Percentiles rank a stretch among this genome's conserved stretches.
Conservation (phyloP, 1,140 invertebrate genomes). For the Lasaia peninsularis region DNA sequence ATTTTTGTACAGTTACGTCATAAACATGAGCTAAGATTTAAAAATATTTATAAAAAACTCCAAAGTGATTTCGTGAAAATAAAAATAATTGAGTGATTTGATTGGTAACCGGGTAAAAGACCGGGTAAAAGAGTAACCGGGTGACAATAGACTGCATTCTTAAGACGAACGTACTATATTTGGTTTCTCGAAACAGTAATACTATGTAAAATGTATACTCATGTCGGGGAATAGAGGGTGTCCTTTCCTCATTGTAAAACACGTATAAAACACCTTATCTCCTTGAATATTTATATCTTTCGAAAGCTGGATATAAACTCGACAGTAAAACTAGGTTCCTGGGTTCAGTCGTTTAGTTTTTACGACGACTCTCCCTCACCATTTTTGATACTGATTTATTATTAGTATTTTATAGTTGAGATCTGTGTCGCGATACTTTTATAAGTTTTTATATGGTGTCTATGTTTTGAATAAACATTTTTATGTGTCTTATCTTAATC, state of each 20-base stretch:
- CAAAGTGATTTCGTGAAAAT: no score
- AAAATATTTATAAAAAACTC: no score
- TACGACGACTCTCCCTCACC: background rate
- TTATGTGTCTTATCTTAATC: no score
- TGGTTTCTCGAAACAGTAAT: background rate
- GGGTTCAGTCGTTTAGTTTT: background rate
- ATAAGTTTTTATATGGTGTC: background rate
- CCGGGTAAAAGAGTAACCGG: no score
- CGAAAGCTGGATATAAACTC: slow-evolving; percentile 1
- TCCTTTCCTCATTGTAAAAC: background rate
- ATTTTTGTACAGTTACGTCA: no score
- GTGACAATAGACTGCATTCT: no score
- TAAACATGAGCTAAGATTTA: no score
- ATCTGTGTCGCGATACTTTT: background rate
- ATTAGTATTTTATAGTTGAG: slow-evolving; percentile 1
- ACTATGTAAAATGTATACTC: background rate
- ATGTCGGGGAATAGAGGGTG: background rate
- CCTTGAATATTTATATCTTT: slow-evolving; percentile 3
- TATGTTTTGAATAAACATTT: background rate
- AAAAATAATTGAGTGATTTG: no score
- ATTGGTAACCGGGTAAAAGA: no score
- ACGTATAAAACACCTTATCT: slow-evolving; percentile 6
- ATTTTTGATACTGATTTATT: slow-evolving; percentile 7
- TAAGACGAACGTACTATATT: no score
- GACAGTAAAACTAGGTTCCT: slow-evolving; percentile 7